These are phyloP conservation scores for Herminia tarsipennalis DNA, from an alignment of 2,888 invertebrate species.

Conservation along the genomic window DNA sequence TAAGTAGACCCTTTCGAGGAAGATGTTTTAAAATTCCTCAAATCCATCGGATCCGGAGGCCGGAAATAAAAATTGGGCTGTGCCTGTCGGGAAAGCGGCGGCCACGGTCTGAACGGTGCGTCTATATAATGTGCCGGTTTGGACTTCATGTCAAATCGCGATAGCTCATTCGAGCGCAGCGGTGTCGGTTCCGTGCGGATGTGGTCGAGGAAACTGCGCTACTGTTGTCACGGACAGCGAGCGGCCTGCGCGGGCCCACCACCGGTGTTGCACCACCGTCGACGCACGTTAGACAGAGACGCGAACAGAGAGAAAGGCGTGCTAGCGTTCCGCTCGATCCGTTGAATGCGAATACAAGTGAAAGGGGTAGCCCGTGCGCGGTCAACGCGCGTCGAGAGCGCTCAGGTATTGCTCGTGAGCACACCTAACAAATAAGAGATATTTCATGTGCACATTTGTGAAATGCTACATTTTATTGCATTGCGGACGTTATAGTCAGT, in stretches of 20 bases:
- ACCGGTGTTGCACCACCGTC: slow-evolving; percentile 63
- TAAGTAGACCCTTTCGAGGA: slow-evolving; percentile 79
- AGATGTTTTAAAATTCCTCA: slow-evolving; percentile 78
- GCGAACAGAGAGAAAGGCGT: slow-evolving; percentile 82
- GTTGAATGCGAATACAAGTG: slow-evolving; percentile 79
- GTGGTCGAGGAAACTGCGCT: slow-evolving; percentile 76
- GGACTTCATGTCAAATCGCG: slow-evolving; percentile 88
- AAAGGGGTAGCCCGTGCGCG: slow-evolving; percentile 81
- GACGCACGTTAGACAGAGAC: slow-evolving; percentile 78
- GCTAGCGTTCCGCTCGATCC: slow-evolving; percentile 76
- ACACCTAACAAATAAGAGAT: slow-evolving; percentile 53
- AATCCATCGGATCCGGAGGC: slow-evolving; percentile 79
- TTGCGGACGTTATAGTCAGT: slow-evolving; percentile 36
- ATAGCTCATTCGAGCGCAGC: slow-evolving; percentile 74
- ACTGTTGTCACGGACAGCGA: slow-evolving; percentile 72
- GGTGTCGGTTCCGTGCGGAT: slow-evolving; percentile 78
- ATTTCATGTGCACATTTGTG: slow-evolving; percentile 46
- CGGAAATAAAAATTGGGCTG: slow-evolving; percentile 82
- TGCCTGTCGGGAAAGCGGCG: slow-evolving; percentile 85
- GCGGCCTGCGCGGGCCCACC: slow-evolving; percentile 70
- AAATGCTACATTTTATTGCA: slow-evolving; percentile 43
- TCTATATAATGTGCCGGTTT: slow-evolving; percentile 84
- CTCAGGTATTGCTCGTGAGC: slow-evolving; percentile 58
- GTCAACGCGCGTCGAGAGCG: slow-evolving; percentile 67
- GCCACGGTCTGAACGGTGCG: slow-evolving; percentile 87